phyloP scores from a whole-genome alignment of 2,888 invertebrate species.

The Antheraea assamensis region DNA sequence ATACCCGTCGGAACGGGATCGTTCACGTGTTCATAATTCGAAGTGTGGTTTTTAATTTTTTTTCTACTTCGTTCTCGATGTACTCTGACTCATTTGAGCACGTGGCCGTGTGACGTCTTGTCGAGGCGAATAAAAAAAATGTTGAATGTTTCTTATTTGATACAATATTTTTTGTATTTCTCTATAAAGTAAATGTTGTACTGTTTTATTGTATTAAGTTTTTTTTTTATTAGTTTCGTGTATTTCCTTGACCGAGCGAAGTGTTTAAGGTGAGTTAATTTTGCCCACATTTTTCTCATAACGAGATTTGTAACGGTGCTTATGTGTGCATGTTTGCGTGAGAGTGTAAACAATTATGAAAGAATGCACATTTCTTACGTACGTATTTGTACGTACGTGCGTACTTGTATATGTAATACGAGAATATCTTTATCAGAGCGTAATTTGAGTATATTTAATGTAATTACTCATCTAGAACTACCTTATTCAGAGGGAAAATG shows the following conservation, averaged over 20 bases:
- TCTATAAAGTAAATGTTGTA: background rate
- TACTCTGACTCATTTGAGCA: conserved; percentile 2
- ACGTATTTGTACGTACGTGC: background rate
- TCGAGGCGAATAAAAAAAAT: conserved; percentile 6
- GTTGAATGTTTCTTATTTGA: background rate
- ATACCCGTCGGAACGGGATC: background rate
- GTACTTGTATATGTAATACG: background rate
- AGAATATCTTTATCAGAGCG: background rate
- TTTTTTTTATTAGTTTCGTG: background rate
- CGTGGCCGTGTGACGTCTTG: conserved; percentile 1
- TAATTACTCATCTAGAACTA: too few species aligned
- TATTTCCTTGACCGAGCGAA: background rate
- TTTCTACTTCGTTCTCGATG: background rate
- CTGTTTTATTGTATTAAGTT: background rate
- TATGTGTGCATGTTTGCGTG: background rate
- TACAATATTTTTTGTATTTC: conserved; percentile 8
- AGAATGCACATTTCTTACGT: background rate
- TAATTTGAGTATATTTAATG: background rate
- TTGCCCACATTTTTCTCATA: background rate
- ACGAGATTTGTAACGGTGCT: background rate
- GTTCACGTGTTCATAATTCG: background rate
- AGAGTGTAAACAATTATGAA: background rate
- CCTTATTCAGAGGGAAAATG: too few species aligned
- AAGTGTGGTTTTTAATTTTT: background rate
- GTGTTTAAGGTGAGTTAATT: conserved; percentile 7